Evolutionary conservation across 2,888 invertebrate genomes (phyloP).

Genomic region (Chymomyza caudatula): DNA sequence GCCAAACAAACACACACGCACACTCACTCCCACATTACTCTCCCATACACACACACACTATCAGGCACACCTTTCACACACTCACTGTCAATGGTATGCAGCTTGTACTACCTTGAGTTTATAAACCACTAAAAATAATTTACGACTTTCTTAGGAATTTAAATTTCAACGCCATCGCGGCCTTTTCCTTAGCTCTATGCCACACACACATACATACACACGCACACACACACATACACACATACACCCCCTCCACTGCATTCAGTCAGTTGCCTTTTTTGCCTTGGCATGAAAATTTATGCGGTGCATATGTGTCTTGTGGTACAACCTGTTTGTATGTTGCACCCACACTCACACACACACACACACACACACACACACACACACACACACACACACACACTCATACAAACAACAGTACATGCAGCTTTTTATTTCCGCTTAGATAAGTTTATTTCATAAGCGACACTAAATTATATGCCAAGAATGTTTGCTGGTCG

Average conservation of each 20-base stretch:
- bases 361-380: slow-evolving; percentile 7
- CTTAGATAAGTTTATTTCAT: slow-evolving; percentile 74
- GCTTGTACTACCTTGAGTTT: slow-evolving; percentile 46
- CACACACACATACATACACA: too few species aligned
- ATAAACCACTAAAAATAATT: slow-evolving; percentile 70
- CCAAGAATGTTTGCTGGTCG: slow-evolving; percentile 53
- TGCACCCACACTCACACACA: slow-evolving; percentile 13
- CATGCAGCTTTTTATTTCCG: slow-evolving; percentile 58
- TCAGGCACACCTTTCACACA: neutral
- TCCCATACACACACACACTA: too few species aligned
- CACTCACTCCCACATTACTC: slow-evolving; percentile 36
- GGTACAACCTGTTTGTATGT: slow-evolving; percentile 53
- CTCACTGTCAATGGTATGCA: neutral
- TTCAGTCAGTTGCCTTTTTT: slow-evolving; percentile 22
- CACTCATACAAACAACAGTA: slow-evolving; percentile 11
- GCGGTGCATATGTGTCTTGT: slow-evolving; percentile 46
- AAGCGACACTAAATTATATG: slow-evolving; percentile 73
- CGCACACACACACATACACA: too few species aligned
- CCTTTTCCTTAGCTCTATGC: slow-evolving; percentile 10
- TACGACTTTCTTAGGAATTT: slow-evolving; percentile 68
- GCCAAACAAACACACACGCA: slow-evolving; percentile 2
- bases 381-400: slow-evolving; percentile 20
- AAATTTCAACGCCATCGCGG: slow-evolving; percentile 63
- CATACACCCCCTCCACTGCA: neutral
- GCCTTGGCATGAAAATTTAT: slow-evolving; percentile 50